phyloP scores from a whole-genome alignment of 2,113 vertebrate genomes.

The Pontoporia blainvillei region DNA sequence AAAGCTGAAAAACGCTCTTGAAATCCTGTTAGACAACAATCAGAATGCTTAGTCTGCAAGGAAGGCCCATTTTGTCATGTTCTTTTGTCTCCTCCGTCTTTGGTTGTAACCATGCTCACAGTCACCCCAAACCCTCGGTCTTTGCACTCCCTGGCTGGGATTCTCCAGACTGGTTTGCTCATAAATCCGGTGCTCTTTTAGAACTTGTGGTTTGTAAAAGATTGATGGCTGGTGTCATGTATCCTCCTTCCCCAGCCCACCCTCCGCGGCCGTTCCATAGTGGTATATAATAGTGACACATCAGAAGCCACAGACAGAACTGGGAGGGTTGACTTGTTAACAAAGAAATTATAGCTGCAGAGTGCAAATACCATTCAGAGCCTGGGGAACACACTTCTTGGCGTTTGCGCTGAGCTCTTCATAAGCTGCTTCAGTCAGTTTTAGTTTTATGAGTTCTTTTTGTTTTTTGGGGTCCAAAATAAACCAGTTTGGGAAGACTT shows the following conservation, averaged over 20 bases:
- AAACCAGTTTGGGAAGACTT: neutral
- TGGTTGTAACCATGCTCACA: neutral
- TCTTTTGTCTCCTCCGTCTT: neutral
- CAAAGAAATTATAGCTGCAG: conserved; percentile 5
- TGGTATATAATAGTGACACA: neutral
- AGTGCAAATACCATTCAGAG: neutral
- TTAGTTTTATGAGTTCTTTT: neutral
- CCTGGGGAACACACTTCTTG: neutral
- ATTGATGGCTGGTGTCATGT: neutral
- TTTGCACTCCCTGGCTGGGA: neutral
- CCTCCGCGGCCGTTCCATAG: rapidly evolving
- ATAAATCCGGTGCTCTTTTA: conserved; percentile 15
- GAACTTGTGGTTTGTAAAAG: conserved; percentile 27
- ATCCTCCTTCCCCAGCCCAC: neutral
- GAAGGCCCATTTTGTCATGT: neutral
- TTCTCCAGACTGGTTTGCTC: neutral
- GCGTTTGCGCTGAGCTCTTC: neutral
- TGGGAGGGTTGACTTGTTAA: conserved; percentile 42
- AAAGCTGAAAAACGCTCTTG: neutral
- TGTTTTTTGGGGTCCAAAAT: conserved; percentile 20
- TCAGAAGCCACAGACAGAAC: neutral
- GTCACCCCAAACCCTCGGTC: neutral
- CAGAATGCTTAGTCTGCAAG: neutral
- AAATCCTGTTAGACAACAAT: neutral
- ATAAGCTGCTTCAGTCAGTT: neutral